Evolutionary conservation across 2,797 vertebrate genomes (phyloP), one percentile per base, ranked within the genome.

Genomic region (Centropyge bicolor): DNA sequence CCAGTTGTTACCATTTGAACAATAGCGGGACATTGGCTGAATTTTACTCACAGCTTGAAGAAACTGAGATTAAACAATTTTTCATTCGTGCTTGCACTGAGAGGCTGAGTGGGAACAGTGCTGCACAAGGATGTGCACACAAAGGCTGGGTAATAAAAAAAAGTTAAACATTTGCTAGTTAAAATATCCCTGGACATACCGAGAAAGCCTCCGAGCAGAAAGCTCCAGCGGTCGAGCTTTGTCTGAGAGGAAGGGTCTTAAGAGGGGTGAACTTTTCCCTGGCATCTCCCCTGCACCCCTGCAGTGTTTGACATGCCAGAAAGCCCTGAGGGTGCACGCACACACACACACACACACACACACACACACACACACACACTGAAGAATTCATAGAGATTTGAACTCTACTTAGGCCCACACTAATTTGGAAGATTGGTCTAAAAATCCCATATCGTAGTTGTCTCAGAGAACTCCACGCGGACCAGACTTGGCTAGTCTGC

Each of bases 141-240:
- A 90, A 80, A 89, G 89, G 52, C 74, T 14, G 61, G 31, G 68
- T 83, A 86, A 90, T 81, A 64, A 87, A 86, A 77, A 70, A 86
- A 84, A 87, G 90, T 92, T 90, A 90, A 92, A 92, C 88, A 91
- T 93, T 94, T 79, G 74, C 90, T 78, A 74, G 90, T 82, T 83
- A 76, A 91, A 88, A 86, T 73, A 85, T 87, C 84, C 72, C 35
- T 82, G 54, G 40, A 81, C 88, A 91, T 91, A 86, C 81, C 74
- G 24, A 79, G 79, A 84, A 66, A 76, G 84, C 84, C 79, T 86
- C 80, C 66, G 8, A 87, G 87, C 86, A 89, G 82, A 86, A 80
- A 78, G 54, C 86, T 76, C 74, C 60, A 57, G 88, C 20, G 78
- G 78, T 45, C 16, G 9, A 36, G 83, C 81, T 90, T 88, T 90